A percentile compares a stretch with the other conserved stretches of the same genome.
These are phyloP conservation scores for Saccopteryx leptura DNA, from an alignment of 2,113 vertebrate genomes.

Conservation along the genomic window DNA sequence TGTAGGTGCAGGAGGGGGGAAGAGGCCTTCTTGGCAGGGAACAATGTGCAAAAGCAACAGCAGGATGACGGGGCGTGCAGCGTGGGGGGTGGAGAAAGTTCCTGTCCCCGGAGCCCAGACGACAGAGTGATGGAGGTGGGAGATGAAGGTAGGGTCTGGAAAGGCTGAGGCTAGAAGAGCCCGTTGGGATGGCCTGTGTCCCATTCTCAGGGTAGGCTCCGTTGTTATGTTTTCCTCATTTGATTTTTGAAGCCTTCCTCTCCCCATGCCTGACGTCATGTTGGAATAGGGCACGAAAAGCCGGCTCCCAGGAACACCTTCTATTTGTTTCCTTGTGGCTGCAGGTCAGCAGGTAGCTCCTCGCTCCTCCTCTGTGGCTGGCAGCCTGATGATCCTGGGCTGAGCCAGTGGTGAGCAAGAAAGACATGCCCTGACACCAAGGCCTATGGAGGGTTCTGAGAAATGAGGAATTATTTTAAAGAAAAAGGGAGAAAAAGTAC, in stretches of 20 bases:
- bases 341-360: background rate
- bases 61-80: fast-evolving
- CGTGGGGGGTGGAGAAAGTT: background rate
- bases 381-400: background rate
- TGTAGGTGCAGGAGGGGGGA: background rate
- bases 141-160: background rate
- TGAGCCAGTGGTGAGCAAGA: background rate
- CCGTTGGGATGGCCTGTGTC: background rate
- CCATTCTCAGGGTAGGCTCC: background rate
- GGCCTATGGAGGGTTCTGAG: background rate
- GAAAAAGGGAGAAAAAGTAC: background rate
- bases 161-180: background rate
- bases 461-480: constrained; percentile 25
- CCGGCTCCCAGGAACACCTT: background rate
- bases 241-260: background rate
- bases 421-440: background rate
- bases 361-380: background rate
- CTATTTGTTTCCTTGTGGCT: fast-evolving
- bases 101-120: background rate
- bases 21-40: background rate
- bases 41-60: fast-evolving
- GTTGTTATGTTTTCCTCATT: background rate
- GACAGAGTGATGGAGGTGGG: background rate
- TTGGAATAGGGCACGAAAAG: background rate
- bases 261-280: background rate